Conservation (phyloP, 2,888 invertebrate species). For the Tubulanus polymorphus region DNA sequence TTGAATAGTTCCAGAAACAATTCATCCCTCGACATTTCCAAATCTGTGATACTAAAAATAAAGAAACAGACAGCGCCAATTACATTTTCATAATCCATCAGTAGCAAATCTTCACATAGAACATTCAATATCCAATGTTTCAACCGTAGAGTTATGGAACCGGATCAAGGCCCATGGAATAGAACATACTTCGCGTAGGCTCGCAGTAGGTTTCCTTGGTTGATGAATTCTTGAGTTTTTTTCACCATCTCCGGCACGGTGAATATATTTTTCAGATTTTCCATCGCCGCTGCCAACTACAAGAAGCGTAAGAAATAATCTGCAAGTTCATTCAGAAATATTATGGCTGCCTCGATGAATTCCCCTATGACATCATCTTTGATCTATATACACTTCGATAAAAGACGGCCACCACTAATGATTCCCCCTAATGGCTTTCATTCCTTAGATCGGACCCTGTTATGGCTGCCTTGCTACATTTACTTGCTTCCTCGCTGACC, state of each 20-base stretch:
- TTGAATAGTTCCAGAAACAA: conserved; percentile 89
- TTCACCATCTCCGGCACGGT: conserved; percentile 95
- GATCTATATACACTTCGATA: too few relatives aligned
- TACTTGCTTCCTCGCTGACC: too few relatives aligned
- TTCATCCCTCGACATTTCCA: conserved; percentile 96
- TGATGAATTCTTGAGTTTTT: conserved; percentile 89
- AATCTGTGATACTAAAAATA: conserved; percentile 77
- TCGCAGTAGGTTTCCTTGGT: conserved; percentile 88
- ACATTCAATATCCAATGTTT: not conserved
- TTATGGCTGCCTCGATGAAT: too few relatives aligned
- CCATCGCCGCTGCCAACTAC: conserved; percentile 89
- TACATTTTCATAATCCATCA: not conserved
- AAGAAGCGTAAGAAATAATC: too few relatives aligned
- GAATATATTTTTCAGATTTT: conserved; percentile 96
- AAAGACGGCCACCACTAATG: too few relatives aligned
- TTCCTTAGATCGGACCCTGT: too few relatives aligned
- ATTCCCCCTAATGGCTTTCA: too few relatives aligned
- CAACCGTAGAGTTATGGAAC: too few relatives aligned
- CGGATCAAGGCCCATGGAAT: conserved; percentile 3
- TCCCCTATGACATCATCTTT: too few relatives aligned
- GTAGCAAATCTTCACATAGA: not conserved
- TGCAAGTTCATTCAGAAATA: too few relatives aligned
- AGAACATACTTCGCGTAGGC: conserved; percentile 72
- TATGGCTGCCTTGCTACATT: too few relatives aligned
- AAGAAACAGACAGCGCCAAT: not conserved